Evolutionary conservation across 2,113 vertebrate genomes (phyloP).

Genomic region (Tachuris rubrigastra): DNA sequence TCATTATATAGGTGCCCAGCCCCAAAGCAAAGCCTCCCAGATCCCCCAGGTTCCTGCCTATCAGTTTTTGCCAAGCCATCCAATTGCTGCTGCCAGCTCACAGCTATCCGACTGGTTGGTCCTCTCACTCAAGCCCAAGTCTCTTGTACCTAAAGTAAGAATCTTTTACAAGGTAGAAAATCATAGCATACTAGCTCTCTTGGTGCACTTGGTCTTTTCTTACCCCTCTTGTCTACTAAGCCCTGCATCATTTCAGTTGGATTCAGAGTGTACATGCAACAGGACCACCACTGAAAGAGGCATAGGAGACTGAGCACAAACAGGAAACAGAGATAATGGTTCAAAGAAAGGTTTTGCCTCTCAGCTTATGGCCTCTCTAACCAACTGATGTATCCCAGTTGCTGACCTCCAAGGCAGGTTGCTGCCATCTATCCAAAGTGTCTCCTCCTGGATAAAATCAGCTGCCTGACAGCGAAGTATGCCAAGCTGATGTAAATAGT

Average conservation of each 20-base stretch:
- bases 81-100: slow-evolving; percentile 17
- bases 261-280: not conserved
- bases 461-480: not conserved
- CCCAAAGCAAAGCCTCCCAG: slow-evolving; percentile 18
- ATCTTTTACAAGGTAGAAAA: not conserved
- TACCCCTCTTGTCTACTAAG: not conserved
- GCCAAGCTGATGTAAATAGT: not conserved
- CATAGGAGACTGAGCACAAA: not conserved
- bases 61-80: not conserved
- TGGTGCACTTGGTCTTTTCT: not conserved
- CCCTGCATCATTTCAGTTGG: not conserved
- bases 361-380: not conserved
- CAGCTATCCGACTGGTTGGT: slow-evolving; percentile 19
- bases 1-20: not conserved
- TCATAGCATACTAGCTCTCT: not conserved
- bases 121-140: not conserved
- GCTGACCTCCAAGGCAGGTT: not conserved
- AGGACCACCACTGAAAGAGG: not conserved
- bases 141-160: not conserved
- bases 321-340: not conserved
- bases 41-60: not conserved
- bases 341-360: not conserved
- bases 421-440: not conserved
- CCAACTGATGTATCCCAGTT: rapidly evolving
- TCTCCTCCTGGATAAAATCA: not conserved